Evolutionary conservation across 2,797 vertebrate genomes (phyloP).

Genomic region (Sarcoramphus papa): DNA sequence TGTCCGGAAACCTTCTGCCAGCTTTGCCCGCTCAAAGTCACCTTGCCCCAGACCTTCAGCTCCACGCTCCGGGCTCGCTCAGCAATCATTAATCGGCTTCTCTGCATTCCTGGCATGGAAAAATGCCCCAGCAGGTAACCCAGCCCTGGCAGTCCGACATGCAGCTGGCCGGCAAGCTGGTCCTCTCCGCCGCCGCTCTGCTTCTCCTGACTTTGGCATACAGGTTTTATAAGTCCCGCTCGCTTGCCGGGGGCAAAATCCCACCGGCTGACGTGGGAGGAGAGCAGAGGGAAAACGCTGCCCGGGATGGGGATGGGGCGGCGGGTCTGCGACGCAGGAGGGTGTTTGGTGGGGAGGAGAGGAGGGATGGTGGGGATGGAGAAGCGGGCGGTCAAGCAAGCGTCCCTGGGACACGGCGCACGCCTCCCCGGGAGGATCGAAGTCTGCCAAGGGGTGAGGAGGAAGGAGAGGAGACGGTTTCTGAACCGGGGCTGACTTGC

Average conservation of each 20-base stretch:
- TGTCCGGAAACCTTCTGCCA: background rate
- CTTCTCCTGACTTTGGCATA: slow-evolving; percentile 83
- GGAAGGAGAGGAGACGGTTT: background rate
- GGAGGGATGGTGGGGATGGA: background rate
- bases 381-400: rapidly evolving
- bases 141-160: slow-evolving; percentile 81
- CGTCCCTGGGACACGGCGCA: rapidly evolving
- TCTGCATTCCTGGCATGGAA: slow-evolving; percentile 56
- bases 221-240: slow-evolving; percentile 82
- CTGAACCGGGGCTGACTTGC: rapidly evolving
- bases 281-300: background rate
- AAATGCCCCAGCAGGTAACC: slow-evolving; percentile 53
- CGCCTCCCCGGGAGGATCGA: rapidly evolving
- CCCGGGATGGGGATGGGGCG: background rate
- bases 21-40: slow-evolving; percentile 61
- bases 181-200: slow-evolving; percentile 80
- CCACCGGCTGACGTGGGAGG: rapidly evolving
- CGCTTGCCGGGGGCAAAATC: background rate
- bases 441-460: background rate
- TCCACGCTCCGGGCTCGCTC: background rate
- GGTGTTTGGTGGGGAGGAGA: background rate
- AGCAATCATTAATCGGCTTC: slow-evolving; percentile 73
- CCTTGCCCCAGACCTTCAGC: slow-evolving; percentile 49
- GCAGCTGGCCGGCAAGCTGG: slow-evolving; percentile 84
- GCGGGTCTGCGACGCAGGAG: background rate